Evolutionary conservation across 2,797 vertebrate species (phyloP), one percentile per base, ranked within the genome.

Genomic region (Poeciliopsis presidionis): DNA sequence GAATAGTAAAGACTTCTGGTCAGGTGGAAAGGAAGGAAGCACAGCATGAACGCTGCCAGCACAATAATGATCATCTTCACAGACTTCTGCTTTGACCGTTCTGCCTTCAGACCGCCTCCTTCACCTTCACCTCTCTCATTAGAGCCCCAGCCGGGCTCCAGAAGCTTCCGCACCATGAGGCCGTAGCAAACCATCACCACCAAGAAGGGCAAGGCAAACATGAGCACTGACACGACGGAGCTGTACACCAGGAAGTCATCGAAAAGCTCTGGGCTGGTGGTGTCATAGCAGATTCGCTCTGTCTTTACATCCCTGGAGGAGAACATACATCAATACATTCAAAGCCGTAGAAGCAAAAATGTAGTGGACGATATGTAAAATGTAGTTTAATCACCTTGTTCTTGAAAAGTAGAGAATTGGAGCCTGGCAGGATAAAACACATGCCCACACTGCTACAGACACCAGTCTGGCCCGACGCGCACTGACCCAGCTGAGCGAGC

Each of bases 1-100:
- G 93, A 96, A 89, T 99, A 99, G 88, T 99, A 98, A 76, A 99
- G 94, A 51, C 96, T 98, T 18, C 98, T 96, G 18, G 97, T 99
- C 88, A 99, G 84, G 0, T 99, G 98, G 89, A 99, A 99, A 2
- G 98, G 98, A 80, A 99, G 94, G 82, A 99, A 99, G 81, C 98
- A 99, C 16, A 99, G 91, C 14, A 97, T 93, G 84, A 99, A 99
- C 2, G 95, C 95, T 0, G 95, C 85, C 91, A 98, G 84, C 73
- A 99, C 97, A 0, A 99, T 95, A 72, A 98, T 89, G 13, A 99
- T 98, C 96, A 97, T 99, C 96, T 97, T 98, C 75, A 99, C 96
- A 0, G 98, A 98, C 90, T 98, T 99, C 93, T 96, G 96, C 81
- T 98, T 99, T 89, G 95, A 96, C 11, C 87, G 93, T 0, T 93